These are phyloP conservation scores for Ellobius talpinus DNA, from an alignment of 2,113 vertebrate genomes.

Conservation along the genomic window DNA sequence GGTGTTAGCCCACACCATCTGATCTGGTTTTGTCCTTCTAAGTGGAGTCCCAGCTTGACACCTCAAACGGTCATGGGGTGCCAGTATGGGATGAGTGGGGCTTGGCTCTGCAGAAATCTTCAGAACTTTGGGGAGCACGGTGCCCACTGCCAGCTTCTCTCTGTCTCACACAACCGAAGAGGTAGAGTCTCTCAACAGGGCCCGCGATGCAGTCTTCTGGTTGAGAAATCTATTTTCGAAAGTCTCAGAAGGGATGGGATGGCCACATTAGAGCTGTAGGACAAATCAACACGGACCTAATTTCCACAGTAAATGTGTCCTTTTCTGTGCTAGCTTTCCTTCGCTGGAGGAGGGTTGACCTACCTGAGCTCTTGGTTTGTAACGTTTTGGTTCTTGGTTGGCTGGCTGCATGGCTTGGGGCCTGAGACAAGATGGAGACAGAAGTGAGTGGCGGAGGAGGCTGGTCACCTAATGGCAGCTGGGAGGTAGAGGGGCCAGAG, in stretches of 20 bases:
- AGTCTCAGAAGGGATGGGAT: background rate
- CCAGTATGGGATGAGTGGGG: background rate
- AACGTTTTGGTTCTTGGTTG: background rate
- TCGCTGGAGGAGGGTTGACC: background rate
- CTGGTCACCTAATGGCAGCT: background rate
- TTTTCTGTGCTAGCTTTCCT: background rate
- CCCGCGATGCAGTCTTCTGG: background rate
- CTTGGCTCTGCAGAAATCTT: background rate
- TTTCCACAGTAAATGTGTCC: background rate
- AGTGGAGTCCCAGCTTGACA: background rate
- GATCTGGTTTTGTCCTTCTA: background rate
- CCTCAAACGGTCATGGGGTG: background rate
- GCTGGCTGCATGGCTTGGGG: background rate
- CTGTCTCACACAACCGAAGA: background rate
- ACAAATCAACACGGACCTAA: background rate
- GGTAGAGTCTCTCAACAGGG: too few relatives aligned
- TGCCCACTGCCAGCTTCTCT: background rate
- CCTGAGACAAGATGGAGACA: background rate
- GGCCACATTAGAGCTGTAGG: background rate
- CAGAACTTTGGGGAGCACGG: background rate
- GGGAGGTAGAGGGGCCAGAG: too few relatives aligned
- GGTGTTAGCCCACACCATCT: background rate
- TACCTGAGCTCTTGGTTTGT: background rate
- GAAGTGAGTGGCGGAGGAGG: background rate
- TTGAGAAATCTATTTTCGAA: background rate